Conservation (phyloP, 2,113 vertebrate species). For the Melanerpes aurifrons region DNA sequence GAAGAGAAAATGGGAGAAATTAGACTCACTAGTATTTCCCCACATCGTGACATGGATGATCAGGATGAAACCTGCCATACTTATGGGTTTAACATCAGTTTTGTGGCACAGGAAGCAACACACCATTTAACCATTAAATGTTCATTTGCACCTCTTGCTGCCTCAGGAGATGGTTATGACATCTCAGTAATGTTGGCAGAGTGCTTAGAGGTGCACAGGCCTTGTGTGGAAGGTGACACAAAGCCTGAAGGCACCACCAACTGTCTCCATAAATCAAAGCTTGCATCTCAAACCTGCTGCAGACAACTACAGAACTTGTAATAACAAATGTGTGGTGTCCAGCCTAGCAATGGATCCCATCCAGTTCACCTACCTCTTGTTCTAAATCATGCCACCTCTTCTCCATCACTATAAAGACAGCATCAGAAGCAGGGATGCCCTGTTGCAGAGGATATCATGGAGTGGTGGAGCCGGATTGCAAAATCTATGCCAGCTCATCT, state of each 20-base stretch:
- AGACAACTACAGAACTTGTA: neutral
- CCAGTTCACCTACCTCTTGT: neutral
- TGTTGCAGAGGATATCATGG: neutral
- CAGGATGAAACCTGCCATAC: neutral
- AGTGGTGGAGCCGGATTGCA: neutral
- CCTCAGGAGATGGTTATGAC: neutral
- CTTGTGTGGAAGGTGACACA: neutral
- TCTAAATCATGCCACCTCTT: neutral
- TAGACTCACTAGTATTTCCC: neutral
- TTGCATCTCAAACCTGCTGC: neutral
- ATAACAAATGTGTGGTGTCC: rapidly evolving
- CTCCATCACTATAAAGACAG: neutral
- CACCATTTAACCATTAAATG: neutral
- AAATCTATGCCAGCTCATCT: neutral
- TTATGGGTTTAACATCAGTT: rapidly evolving
- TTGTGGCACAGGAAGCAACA: neutral
- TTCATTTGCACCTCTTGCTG: neutral
- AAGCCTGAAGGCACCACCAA: neutral
- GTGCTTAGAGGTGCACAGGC: neutral
- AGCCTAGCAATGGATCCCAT: neutral
- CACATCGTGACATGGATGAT: neutral
- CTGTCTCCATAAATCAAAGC: neutral
- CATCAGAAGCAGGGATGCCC: neutral
- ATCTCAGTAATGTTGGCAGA: neutral
- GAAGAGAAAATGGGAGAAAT: conserved; percentile 9